phyloP scores from a whole-genome alignment of 1,140 invertebrate species.

The Procambarus virginalis region DNA sequence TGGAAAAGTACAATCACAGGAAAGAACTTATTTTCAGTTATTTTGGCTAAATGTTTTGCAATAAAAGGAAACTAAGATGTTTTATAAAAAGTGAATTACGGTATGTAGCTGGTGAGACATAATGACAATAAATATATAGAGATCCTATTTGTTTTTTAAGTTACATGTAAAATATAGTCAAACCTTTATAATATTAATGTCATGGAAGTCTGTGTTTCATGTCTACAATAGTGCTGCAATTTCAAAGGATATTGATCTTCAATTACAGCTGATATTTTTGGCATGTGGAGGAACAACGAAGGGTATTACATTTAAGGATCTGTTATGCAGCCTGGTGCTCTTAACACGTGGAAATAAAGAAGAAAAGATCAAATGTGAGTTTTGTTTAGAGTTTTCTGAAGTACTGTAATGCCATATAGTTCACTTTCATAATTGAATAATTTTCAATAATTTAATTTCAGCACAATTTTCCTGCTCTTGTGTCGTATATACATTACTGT shows the following conservation, averaged over 20 bases:
- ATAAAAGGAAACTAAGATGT: too few relatives aligned
- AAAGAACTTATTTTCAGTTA: too few relatives aligned
- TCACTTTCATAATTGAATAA: slow-evolving; percentile 10
- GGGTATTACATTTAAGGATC: slow-evolving; percentile 87
- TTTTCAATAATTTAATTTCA: background rate
- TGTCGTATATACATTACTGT: background rate
- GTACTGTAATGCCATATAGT: slow-evolving; percentile 6
- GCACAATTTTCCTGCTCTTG: background rate
- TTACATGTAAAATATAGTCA: too few relatives aligned
- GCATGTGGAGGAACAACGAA: slow-evolving; percentile 87
- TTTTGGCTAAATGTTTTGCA: too few relatives aligned
- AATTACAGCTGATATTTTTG: slow-evolving; percentile 81
- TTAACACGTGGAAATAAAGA: slow-evolving; percentile 87
- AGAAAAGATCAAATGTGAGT: slow-evolving; percentile 88
- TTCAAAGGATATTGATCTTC: slow-evolving; percentile 49
- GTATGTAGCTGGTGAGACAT: too few relatives aligned
- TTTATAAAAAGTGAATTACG: too few relatives aligned
- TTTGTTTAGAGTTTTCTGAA: slow-evolving; percentile 30
- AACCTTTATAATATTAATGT: too few relatives aligned
- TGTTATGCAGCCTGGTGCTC: slow-evolving; percentile 87
- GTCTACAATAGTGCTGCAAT: background rate
- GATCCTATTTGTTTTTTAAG: too few relatives aligned
- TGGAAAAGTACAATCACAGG: too few relatives aligned
- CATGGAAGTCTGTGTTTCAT: too few relatives aligned
- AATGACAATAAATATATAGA: too few relatives aligned